Percentiles rank a stretch among this genome's conserved stretches.
Evolutionary conservation across 2,888 invertebrate genomes (phyloP).

Genomic region (Aspidiotus rigidus): DNA sequence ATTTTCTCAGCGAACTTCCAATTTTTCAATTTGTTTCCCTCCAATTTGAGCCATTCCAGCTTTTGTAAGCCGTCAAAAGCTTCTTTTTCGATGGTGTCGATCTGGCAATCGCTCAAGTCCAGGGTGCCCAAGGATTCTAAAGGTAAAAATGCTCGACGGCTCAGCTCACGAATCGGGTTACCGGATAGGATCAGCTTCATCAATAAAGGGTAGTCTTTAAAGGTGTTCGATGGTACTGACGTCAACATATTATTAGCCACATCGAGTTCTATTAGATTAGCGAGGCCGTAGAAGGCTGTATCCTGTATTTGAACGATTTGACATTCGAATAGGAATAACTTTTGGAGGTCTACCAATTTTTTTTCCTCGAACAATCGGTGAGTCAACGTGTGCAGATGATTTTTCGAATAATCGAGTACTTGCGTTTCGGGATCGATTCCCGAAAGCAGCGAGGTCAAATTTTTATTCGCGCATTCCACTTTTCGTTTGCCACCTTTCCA

Average conservation of each 20-base stretch:
- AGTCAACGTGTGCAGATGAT: constrained; percentile 62
- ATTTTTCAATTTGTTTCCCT: constrained; percentile 60
- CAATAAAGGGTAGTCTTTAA: constrained; percentile 65
- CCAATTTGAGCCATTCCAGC: constrained; percentile 74
- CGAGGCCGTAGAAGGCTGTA: constrained; percentile 71
- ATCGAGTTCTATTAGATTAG: constrained; percentile 81
- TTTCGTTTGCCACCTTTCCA: constrained; percentile 53
- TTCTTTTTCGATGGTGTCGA: constrained; percentile 64
- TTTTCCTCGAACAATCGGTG: constrained; percentile 69
- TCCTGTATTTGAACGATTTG: constrained; percentile 67
- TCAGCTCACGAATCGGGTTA: constrained; percentile 68
- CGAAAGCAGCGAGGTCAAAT: constrained; percentile 64
- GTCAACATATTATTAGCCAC: constrained; percentile 71
- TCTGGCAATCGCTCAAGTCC: constrained; percentile 71
- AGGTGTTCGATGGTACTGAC: constrained; percentile 66
- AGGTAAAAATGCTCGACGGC: constrained; percentile 62
- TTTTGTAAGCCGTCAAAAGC: constrained; percentile 72
- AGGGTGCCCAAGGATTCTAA: constrained; percentile 67
- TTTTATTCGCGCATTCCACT: constrained; percentile 74
- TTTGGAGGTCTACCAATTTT: constrained; percentile 74
- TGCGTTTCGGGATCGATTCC: constrained; percentile 75
- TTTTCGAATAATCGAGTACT: constrained; percentile 75
- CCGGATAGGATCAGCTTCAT: constrained; percentile 73
- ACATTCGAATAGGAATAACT: constrained; percentile 72
- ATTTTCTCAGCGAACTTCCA: constrained; percentile 48